phyloP scores from a whole-genome alignment of 2,797 vertebrate genomes.

The Lepilemur ruficaudatus region DNA sequence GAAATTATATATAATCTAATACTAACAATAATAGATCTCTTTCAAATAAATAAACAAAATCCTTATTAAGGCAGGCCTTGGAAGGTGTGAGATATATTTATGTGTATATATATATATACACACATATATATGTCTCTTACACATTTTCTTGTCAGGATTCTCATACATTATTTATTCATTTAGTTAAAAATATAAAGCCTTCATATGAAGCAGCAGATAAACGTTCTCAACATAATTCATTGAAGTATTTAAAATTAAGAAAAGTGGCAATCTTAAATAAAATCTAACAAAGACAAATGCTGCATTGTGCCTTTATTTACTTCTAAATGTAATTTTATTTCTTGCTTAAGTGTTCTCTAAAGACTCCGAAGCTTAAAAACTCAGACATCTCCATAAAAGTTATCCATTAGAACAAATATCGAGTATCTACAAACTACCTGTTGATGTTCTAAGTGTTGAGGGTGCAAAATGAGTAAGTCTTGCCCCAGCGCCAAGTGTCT shows the following conservation, averaged over 20 bases:
- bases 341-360: background rate
- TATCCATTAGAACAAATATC: background rate
- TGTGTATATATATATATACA: background rate
- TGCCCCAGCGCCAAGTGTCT: background rate
- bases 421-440: background rate
- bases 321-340: background rate
- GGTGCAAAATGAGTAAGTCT: background rate
- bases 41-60: background rate
- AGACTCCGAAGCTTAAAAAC: background rate
- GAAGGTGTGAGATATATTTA: background rate
- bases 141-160: background rate
- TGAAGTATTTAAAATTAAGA: background rate
- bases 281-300: background rate
- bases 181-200: background rate
- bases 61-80: background rate
- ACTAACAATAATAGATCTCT: background rate
- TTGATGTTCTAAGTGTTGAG: background rate
- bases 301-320: background rate
- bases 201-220: background rate
- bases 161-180: background rate
- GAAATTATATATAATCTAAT: background rate
- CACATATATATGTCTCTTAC: background rate
- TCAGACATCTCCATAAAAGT: background rate
- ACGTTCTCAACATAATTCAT: background rate
- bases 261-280: background rate